A percentile compares a stretch with the other conserved stretches of the same genome.
Evolutionary conservation across 1,140 invertebrate genomes (phyloP).

Genomic region (Lepidurus apus): DNA sequence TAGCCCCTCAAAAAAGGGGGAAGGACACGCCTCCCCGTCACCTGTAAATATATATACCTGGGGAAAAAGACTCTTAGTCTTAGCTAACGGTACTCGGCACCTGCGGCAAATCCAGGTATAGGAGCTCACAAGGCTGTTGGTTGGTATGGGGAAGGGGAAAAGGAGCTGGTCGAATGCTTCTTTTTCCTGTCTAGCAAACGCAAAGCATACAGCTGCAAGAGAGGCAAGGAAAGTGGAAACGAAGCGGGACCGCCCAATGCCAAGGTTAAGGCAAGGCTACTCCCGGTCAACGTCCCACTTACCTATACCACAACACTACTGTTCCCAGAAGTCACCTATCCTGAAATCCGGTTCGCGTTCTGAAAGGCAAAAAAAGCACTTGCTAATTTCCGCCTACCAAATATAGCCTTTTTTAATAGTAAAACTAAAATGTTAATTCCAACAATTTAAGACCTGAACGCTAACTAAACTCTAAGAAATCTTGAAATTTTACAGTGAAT

Average conservation of each 20-base stretch:
- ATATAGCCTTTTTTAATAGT: neutral
- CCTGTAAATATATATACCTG: neutral
- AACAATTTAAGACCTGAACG: too few species aligned
- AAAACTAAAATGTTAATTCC: neutral
- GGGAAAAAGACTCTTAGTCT: too few species aligned
- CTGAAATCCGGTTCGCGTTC: neutral
- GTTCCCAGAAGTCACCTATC: conserved; percentile 4
- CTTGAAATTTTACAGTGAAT: too few species aligned
- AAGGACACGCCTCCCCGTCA: neutral
- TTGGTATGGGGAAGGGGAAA: too few species aligned
- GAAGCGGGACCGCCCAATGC: conserved; percentile 11
- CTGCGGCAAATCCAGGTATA: too few species aligned
- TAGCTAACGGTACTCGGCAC: too few species aligned
- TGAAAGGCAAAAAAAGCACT: neutral
- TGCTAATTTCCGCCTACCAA: neutral
- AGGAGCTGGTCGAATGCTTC: too few species aligned
- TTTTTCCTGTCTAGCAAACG: neutral
- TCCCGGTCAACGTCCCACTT: neutral
- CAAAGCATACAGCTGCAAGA: neutral
- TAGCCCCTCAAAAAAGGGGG: neutral
- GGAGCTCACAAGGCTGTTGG: too few species aligned
- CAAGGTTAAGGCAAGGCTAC: conserved; percentile 18
- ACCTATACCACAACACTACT: conserved; percentile 10
- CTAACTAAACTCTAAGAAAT: too few species aligned
- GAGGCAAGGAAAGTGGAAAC: conserved; percentile 13